Evolutionary conservation across 2,888 invertebrate genomes (phyloP), one percentile per base, ranked within the genome.

Genomic region (Mesorhabditis sp.): DNA sequence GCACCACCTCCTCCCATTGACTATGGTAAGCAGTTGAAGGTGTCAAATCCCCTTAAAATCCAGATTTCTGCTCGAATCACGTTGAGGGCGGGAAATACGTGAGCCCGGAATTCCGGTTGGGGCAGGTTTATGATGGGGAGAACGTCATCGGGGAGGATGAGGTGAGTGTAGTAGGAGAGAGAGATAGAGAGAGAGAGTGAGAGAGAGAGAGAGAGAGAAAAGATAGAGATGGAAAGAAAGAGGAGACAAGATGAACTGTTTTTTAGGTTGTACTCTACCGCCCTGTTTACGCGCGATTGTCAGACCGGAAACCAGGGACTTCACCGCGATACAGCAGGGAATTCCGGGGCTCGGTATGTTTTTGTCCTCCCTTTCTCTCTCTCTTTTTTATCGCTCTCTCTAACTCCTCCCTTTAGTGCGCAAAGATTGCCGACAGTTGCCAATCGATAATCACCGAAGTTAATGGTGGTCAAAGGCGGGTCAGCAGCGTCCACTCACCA

Each of bases 81-180:
- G 91, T 91, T 0, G 92, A 92, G 86, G 92, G 92, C 10, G 92
- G 92, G 1, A 90, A 90, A 86, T 92, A 92, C 87, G 90, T 91
- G 65, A 91, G 91, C 41, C 91, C 91, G 0, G 92, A 92, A 86
- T 92, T 92, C 86, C 90, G 91, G 68, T 86, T 92, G 67, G 92
- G 92, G 3, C 91, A 92, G 86, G 92, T 92, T 4, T 78, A 80
- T 62, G 80, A 77, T 63, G 81, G 81, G 13, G 81, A 83, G 28
- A 80, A 76, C 67, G 72, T 78, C 63, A 77, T 67, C 43, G 74
- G 75, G 45, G 80, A 78, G 61, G 80, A 80, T 50, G 80, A 80
- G 75, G 77, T 76, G 41, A 58, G 70, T 43, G 28, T 42, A 15
- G 43, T 5, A 4, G 13, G 43, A 13, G n/a, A 45, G 15, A n/a